These are phyloP conservation scores for Trachelipus rathkii DNA, from an alignment of 1,140 invertebrate genomes.

Conservation along the genomic window DNA sequence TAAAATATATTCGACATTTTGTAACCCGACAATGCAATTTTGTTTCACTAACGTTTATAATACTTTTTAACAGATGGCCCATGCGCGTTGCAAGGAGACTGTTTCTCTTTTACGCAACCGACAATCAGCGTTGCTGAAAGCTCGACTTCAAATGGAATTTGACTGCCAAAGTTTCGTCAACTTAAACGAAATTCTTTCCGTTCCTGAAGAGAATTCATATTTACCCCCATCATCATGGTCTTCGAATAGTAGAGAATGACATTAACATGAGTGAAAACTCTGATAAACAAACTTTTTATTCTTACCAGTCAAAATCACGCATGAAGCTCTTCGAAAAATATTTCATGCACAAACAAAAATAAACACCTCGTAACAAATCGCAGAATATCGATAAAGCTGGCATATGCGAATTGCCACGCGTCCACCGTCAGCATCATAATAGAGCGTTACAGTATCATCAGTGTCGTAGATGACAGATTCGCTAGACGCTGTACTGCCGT, in stretches of 20 bases:
- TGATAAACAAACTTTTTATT: slow-evolving; percentile 31
- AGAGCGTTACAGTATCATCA: too few species aligned
- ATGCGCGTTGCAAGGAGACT: slow-evolving; percentile 58
- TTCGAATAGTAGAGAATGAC: too few species aligned
- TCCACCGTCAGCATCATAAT: too few species aligned
- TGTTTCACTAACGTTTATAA: not conserved
- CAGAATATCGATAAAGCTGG: too few species aligned
- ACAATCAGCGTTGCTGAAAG: slow-evolving; percentile 51
- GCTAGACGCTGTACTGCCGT: too few species aligned
- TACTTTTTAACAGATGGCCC: slow-evolving; percentile 52
- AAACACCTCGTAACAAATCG: too few species aligned
- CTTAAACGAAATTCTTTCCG: slow-evolving; percentile 43
- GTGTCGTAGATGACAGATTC: too few species aligned
- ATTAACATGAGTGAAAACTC: too few species aligned
- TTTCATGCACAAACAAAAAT: too few species aligned
- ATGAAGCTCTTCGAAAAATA: too few species aligned
- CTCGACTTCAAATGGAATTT: slow-evolving; percentile 50
- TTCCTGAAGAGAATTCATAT: slow-evolving; percentile 34
- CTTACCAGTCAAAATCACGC: slow-evolving; percentile 40
- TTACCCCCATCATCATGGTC: not conserved
- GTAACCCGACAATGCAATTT: not conserved
- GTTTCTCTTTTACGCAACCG: slow-evolving; percentile 54
- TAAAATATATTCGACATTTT: not conserved
- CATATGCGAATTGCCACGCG: too few species aligned
- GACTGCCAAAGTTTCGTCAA: slow-evolving; percentile 46